A percentile compares a stretch with the other conserved stretches of the same genome.
These are phyloP conservation scores for Chloromyia formosa DNA, from an alignment of 2,888 invertebrate species.

Conservation along the genomic window DNA sequence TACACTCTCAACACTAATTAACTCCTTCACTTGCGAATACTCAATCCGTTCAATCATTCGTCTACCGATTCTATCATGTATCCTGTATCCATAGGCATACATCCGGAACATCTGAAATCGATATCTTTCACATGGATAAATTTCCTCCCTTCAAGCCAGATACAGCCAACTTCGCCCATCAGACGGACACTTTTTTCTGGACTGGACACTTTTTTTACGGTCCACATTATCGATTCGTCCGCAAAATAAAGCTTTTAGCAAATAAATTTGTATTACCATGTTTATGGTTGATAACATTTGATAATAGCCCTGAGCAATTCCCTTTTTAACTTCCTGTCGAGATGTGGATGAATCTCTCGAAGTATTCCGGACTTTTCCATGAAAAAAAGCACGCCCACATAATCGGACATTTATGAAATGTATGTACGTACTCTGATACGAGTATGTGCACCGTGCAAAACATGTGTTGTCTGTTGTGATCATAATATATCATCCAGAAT, in stretches of 20 bases:
- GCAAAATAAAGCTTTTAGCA: constrained; percentile 29
- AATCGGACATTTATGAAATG: too few species aligned
- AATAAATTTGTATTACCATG: constrained; percentile 36
- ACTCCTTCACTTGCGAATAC: too few species aligned
- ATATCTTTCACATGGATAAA: neutral
- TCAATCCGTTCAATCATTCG: neutral
- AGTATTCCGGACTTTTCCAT: neutral
- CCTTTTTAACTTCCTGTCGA: constrained; percentile 21
- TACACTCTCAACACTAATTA: too few species aligned
- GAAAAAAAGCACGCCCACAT: constrained; percentile 16
- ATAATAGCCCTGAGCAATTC: constrained; percentile 27
- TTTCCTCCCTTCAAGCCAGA: neutral
- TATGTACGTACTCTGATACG: neutral
- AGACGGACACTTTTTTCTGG: neutral
- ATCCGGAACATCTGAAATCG: neutral
- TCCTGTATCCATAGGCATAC: neutral
- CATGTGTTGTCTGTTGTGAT: neutral
- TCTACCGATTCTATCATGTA: neutral
- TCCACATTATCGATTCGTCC: constrained; percentile 12
- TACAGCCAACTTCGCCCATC: neutral
- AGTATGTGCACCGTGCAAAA: neutral
- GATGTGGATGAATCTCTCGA: constrained; percentile 16
- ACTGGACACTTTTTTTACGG: constrained; percentile 4
- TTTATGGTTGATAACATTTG: constrained; percentile 35
- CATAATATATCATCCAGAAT: neutral